These are phyloP conservation scores for Anoplolepis gracilipes DNA, from an alignment of 1,140 invertebrate genomes.

Conservation along the genomic window DNA sequence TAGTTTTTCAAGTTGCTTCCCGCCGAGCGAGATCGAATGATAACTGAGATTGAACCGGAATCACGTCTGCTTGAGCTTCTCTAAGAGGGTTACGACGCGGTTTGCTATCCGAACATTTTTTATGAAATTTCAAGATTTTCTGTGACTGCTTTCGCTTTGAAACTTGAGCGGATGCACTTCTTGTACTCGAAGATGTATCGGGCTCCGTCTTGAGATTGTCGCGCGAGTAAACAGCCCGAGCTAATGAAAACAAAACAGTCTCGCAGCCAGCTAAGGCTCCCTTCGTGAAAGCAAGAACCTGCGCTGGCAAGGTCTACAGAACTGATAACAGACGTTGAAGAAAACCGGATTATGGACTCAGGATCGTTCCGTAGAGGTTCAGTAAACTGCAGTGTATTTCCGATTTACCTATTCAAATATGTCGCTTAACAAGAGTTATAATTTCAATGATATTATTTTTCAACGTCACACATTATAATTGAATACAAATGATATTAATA, in stretches of 20 bases:
- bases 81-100: slow-evolving; percentile 6
- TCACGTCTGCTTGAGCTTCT: background rate
- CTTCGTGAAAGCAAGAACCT: slow-evolving; percentile 51
- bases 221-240: slow-evolving; percentile 71
- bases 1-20: slow-evolving; percentile 71
- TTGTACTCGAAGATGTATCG: slow-evolving; percentile 54
- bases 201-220: slow-evolving; percentile 68
- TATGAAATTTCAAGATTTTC: slow-evolving; percentile 24
- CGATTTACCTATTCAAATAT: slow-evolving; percentile 56
- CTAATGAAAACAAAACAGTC: slow-evolving; percentile 76
- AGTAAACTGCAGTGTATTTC: slow-evolving; percentile 35
- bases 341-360: slow-evolving; percentile 50
- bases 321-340: slow-evolving; percentile 60
- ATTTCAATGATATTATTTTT: slow-evolving; percentile 36
- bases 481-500: background rate
- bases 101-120: slow-evolving; percentile 47
- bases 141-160: slow-evolving; percentile 5
- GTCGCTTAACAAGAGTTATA: slow-evolving; percentile 46
- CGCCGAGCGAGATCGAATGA: slow-evolving; percentile 42
- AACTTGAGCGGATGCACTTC: slow-evolving; percentile 33
- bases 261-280: slow-evolving; percentile 27
- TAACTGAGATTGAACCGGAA: slow-evolving; percentile 57
- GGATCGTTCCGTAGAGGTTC: slow-evolving; percentile 26
- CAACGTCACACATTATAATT: background rate
- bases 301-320: slow-evolving; percentile 38